Base-by-base conservation (phyloP, 2,888 invertebrate genomes). In the Sarcophaga subvicina region DNA sequence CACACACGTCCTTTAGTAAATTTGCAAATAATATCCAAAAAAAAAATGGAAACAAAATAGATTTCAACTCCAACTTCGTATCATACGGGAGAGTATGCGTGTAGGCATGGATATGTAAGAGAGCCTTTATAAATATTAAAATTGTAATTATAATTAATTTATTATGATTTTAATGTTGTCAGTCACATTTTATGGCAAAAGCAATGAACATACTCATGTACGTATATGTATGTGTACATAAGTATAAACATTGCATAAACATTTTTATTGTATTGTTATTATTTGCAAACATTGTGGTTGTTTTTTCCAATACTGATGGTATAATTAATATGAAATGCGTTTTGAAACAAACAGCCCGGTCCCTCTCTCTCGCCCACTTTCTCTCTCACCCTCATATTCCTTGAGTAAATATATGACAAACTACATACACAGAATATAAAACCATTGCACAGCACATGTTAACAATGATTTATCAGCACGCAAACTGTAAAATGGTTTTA, bases 141-240 rank as follows among this genome's bases (percentile, higher is more conserved):
- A 37, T 37, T 37, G 80, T 80, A 80, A 72, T 80, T 80, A 80
- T 72, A 66, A 72, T 37, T 66, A 72, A 80, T 80, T 72, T 71
- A 80, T 66, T 72, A 66, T 59, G 71, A 59, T 72, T 72, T 80
- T 72, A 72, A 71, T 79, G 20, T 37, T 79, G 71, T 71, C 54
- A 71, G 27, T 79, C 63, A 79, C 54, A 79, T 20, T 54, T 54
- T 63, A 79, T 63, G n/a, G 25, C 6, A 80, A 70, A 37, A 67
- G 20, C 37, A 37, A 37, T 37, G 8, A 37, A 8, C 37, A 60
- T 27, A 45, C 2, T 14, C 4, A 20, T 11, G 17, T 45, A 45
- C n/a, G 6, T n/a, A 69, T 37, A 37, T 37, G 8, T 66, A 45
- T 66, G 37, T n/a, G n/a, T 45, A 45, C 5, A 45, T 66, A 14